Evolutionary conservation across 2,888 invertebrate genomes (phyloP).

Genomic region (Tetragonisca angustula): DNA sequence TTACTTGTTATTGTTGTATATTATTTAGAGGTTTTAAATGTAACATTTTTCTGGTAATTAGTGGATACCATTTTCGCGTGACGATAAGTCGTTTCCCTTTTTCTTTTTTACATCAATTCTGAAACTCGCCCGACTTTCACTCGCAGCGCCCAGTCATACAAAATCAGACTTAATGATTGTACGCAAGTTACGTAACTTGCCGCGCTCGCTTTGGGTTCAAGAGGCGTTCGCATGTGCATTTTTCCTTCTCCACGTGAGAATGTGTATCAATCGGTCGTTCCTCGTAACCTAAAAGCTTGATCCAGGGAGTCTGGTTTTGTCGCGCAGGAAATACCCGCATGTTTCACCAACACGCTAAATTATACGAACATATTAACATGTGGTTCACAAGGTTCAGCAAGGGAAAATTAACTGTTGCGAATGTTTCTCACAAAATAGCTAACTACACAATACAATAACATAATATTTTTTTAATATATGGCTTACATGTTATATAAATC

Average conservation of each 20-base stretch:
- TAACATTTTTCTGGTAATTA: neutral
- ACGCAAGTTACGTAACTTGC: slow-evolving; percentile 54
- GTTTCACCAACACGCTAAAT: neutral
- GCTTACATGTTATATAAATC: neutral
- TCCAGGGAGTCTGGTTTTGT: neutral
- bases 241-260: slow-evolving; percentile 18
- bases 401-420: neutral
- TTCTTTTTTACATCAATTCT: slow-evolving; percentile 41
- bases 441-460: no score
- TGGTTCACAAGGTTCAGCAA: neutral
- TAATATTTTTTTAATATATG: neutral
- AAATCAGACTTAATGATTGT: slow-evolving; percentile 61
- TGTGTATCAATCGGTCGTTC: slow-evolving; percentile 15
- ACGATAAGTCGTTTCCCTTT: slow-evolving; percentile 32
- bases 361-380: neutral
- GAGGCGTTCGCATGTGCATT: neutral
- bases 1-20: neutral
- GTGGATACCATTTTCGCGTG: neutral
- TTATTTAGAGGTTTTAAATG: neutral
- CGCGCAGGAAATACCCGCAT: neutral
- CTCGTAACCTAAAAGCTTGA: neutral
- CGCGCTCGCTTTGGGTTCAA: slow-evolving; percentile 25
- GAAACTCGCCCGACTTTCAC: slow-evolving; percentile 59
- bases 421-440: neutral
- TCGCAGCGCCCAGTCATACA: slow-evolving; percentile 44